Evolutionary conservation across 2,888 invertebrate genomes (phyloP).

Genomic region (Brachynemurus nebulosus): DNA sequence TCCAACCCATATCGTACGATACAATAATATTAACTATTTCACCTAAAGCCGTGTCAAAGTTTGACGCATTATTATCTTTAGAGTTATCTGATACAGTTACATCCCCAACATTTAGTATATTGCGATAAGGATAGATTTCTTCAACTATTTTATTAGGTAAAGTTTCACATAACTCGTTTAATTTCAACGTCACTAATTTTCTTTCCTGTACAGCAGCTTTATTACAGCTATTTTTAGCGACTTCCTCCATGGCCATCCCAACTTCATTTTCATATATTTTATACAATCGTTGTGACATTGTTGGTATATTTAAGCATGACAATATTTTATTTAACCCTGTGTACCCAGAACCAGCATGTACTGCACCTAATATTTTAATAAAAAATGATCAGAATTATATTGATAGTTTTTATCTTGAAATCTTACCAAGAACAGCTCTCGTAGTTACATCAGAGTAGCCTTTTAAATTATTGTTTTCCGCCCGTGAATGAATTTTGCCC

Average conservation of each 20-base stretch:
- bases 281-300: conserved; percentile 7
- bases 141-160: conserved; percentile 3
- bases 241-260: conserved; percentile 15
- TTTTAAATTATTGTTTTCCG: conserved; percentile 5
- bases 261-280: conserved; percentile 15
- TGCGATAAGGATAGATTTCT: not conserved
- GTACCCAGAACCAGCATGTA: conserved; percentile 14
- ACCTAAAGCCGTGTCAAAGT: not conserved
- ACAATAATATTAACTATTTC: not conserved
- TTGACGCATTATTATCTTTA: no score
- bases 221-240: conserved; percentile 16
- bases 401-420: no score
- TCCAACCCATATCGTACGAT: conserved; percentile 1
- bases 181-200: conserved; percentile 14
- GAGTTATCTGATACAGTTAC: no score
- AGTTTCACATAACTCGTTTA: conserved; percentile 13
- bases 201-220: conserved; percentile 15
- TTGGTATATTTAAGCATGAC: conserved; percentile 15
- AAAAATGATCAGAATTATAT: no score
- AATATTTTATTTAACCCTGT: conserved; percentile 16
- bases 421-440: conserved; percentile 13
- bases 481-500: not conserved
- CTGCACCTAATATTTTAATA: conserved; percentile 10
- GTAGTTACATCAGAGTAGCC: conserved; percentile 12
- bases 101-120: no score